phyloP scores from a whole-genome alignment of 2,797 vertebrate species.

The Myotis findleyi region DNA sequence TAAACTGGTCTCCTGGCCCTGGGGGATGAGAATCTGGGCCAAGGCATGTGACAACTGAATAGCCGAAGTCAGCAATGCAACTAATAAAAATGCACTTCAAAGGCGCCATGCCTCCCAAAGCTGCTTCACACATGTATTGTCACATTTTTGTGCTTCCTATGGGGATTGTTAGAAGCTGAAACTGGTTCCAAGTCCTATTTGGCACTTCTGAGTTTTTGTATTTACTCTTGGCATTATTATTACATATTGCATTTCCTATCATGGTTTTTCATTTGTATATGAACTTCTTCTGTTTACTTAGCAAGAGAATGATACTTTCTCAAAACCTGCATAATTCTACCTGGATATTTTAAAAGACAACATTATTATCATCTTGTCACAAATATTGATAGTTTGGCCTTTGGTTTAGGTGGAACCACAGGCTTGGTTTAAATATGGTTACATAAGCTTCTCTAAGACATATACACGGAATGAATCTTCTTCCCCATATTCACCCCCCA shows the following conservation, averaged over 20 bases:
- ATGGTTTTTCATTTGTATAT: slow-evolving; percentile 42
- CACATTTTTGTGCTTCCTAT: neutral
- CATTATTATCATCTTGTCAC: slow-evolving; percentile 16
- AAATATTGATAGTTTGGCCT: neutral
- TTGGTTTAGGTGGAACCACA: slow-evolving; percentile 6
- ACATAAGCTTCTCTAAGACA: neutral
- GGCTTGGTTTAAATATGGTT: neutral
- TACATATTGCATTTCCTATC: neutral
- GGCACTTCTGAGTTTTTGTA: neutral
- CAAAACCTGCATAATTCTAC: slow-evolving; percentile 46
- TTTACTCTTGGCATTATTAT: slow-evolving; percentile 31
- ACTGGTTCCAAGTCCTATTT: slow-evolving; percentile 42
- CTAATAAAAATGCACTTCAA: slow-evolving; percentile 60
- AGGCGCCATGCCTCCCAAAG: slow-evolving; percentile 42
- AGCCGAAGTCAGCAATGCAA: slow-evolving; percentile 66
- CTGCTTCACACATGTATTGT: slow-evolving; percentile 37
- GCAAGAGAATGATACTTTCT: slow-evolving; percentile 25
- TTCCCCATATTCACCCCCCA: neutral
- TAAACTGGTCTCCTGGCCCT: slow-evolving; percentile 62
- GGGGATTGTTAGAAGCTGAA: slow-evolving; percentile 62
- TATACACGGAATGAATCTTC: neutral
- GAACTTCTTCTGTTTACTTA: slow-evolving; percentile 41
- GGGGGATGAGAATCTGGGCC: slow-evolving; percentile 71
- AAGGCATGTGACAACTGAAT: slow-evolving; percentile 53
- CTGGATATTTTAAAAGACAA: slow-evolving; percentile 10